Base-by-base conservation (phyloP, 2,888 invertebrate genomes). In the Silvanus unidentatus region DNA sequence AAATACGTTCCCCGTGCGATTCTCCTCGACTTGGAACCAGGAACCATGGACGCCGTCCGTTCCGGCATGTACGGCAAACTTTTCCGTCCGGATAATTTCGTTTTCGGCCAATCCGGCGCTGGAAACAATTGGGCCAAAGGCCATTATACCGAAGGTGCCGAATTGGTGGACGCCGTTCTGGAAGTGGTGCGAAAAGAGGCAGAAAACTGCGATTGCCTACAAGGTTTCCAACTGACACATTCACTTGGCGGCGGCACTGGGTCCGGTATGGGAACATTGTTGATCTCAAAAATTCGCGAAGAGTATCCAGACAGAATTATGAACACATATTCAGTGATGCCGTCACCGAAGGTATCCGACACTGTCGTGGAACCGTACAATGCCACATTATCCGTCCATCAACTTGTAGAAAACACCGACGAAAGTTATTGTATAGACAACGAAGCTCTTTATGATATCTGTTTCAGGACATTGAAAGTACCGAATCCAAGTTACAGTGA, bases 101-200 rank as follows among this genome's bases (percentile, higher is more conserved):
- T 92, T 2, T 91, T 88, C 59, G 87, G 71, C 2, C 75, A 75
- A 63, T 76, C 76, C 11, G 82, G 82, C 15, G 82, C 82, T 34
- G 91, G 91, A 39, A 92, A 92, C 74, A 92, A 92, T 72, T 92
- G 91, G 92, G 91, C 91, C 54, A 62, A 82, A 77, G 69, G 94
- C n/a, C 91, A 93, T 64, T 93, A 93, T 73, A 93, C 93, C 13
- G 93, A 93, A 73, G 93, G 92, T 44, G 92, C 80, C 57, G 92
- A 84, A 71, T 77, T 84, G 66, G 91, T 81, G 65, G 94, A 89
- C 74, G 82, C 92, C 34, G 88, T 88, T 1, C 73, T 89, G 56
- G 89, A 89, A 70, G 88, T 89, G 27, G 88, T 89, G 14, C 77
- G 90, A 53, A 89, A 88, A 69, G 89, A 91, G 70, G 88, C 86